phyloP scores from a whole-genome alignment of 2,888 invertebrate species.

The Allygus modestus region DNA sequence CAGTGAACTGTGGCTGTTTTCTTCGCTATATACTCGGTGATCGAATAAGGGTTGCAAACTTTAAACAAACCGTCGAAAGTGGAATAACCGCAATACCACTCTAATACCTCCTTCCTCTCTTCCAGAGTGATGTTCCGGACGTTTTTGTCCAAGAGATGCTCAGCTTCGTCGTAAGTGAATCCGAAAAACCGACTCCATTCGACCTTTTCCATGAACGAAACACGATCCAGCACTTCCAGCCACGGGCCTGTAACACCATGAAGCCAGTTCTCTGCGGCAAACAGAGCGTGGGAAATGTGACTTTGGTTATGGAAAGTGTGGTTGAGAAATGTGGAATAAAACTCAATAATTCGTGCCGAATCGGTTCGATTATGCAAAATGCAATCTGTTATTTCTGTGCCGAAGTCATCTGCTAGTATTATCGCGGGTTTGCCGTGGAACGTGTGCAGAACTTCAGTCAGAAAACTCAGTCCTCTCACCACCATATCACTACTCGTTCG shows the following conservation, averaged over 20 bases:
- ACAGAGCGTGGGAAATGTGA: constrained; percentile 23
- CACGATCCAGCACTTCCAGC: neutral
- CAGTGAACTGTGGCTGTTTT: neutral
- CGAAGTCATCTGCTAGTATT: constrained; percentile 42
- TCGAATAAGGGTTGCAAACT: constrained; percentile 47
- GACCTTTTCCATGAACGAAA: constrained; percentile 17
- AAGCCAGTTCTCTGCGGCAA: neutral
- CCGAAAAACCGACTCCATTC: constrained; percentile 42
- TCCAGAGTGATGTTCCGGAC: neutral
- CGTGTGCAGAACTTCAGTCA: neutral
- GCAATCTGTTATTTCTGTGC: constrained; percentile 19
- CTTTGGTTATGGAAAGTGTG: constrained; percentile 6
- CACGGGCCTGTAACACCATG: neutral
- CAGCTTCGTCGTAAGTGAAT: constrained; percentile 46
- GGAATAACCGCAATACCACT: constrained; percentile 36
- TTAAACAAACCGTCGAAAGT: constrained; percentile 17
- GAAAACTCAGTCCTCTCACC: neutral
- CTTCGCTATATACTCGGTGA: neutral
- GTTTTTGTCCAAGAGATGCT: constrained; percentile 30
- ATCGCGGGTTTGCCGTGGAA: constrained; percentile 14
- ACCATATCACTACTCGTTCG: constrained; percentile 11
- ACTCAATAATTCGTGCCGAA: neutral
- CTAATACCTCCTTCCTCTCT: neutral
- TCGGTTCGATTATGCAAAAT: constrained; percentile 28
- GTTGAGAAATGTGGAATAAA: constrained; percentile 26